Evolutionary conservation across 2,888 invertebrate species (phyloP), one percentile per base, ranked within the genome.

Genomic region (Meghimatium bilineatum): DNA sequence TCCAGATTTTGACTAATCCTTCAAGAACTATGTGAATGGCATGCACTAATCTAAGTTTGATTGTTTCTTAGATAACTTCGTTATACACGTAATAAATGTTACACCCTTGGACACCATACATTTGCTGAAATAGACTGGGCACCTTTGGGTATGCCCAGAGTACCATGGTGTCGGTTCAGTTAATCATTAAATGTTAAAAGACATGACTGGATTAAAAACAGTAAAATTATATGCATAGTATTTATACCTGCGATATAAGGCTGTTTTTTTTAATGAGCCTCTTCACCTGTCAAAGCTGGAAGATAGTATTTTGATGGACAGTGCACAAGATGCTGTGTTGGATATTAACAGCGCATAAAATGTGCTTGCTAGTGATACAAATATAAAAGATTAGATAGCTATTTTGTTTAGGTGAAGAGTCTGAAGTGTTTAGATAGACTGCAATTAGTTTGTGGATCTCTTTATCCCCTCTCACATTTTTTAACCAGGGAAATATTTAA

Each of bases 1-100:
- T 77, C 38, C 76, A 77, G 76, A 63, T 63, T 74, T 49, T 63
- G 36, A 77, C 60, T 77, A 77, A 77, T 63, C 34, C 76, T 23
- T 77, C 60, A 77, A 29, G 76, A 77, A 77, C n/a, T 34, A 38
- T 77, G 36, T 77, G 63, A 77, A 60, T 77, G 36, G 36, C 63
- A 77, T 38, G 52, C 20, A 32, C 74, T 74, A 52, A 52, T 20
- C 32, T 20, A 71, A 52, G 32, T 5, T 74, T 52, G 52, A 10
- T 20, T 74, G 12, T 29, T 49, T n/a, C 29, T 32, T 32, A 32
- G 32, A 52, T 74, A 29, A 29, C 72, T 72, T 26, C 72, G 6
- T 44, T 29, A 29, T 44, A 32, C 12, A 32, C 29, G 1, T 32
- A 66, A 66, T 66, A 66, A 66, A 32, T 66, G 5, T 32, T 32